Evolutionary conservation across 2,888 invertebrate genomes (phyloP), one percentile per base, ranked within the genome.

Genomic region (Sinohyriopsis cumingii): DNA sequence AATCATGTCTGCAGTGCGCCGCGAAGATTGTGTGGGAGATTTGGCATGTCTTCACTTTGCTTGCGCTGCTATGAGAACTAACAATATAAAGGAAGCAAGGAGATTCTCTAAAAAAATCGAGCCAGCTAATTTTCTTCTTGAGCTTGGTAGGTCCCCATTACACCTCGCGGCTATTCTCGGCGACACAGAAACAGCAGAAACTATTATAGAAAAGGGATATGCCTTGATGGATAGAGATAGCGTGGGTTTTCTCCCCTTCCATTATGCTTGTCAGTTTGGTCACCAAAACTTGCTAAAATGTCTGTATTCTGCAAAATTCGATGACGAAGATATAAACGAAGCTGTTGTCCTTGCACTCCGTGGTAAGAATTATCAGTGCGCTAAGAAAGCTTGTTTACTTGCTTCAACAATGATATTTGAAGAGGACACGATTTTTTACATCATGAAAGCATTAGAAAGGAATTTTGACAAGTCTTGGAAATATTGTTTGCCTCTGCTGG

Each of bases 191-290:
- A 62, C 76, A 5, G 69, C 75, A 15, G 59, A 72, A 45, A 53
- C 59, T 24, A 24, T 73, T 25, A 45, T 73, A 7, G 18, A n/a
- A 20, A 69, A 69, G 54, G 57, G 56, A 25, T 66, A 54, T 63
- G 9, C 22, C 7, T 63, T 63, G n/a, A 54, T 55, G 55, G 33
- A 56, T 20, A 65, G 68, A 64, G 69, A 73, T 66, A 53, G 70
- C 5, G 72, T 71, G 19, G 79, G 73, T 15, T 71, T 72, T 60
- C 74, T 81, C 20, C 76, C 81, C 33, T 79, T 81, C 59, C 81
- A 81, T 59, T 72, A 72, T 54, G 81, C 81, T 45, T 78, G 80
- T 65, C 75, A 72, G 59, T 66, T 66, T 59, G 80, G 80, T 0
- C 63, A 69, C n/a, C 53, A 12, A 5, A 56, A 69, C 24, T 22